A percentile compares a stretch with the other conserved stretches of the same genome.
phyloP scores from a whole-genome alignment of 2,888 invertebrate genomes.

The Polietes domitor region DNA sequence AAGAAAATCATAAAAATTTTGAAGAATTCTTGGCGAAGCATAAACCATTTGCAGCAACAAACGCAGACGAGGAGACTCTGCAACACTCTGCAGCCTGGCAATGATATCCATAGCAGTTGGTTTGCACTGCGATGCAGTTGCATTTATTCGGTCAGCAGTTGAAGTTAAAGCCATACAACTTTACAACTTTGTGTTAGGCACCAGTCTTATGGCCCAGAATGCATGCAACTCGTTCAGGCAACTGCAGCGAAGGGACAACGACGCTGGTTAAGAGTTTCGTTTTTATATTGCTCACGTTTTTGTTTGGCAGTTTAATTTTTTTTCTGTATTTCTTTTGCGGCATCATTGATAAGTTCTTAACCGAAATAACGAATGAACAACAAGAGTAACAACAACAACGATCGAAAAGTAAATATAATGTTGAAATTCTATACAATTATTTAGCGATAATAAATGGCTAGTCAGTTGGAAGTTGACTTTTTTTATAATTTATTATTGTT shows the following conservation, averaged over 20 bases:
- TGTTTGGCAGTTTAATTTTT: constrained; percentile 45
- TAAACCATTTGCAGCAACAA: background rate
- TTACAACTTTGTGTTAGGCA: background rate
- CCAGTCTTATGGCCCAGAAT: background rate
- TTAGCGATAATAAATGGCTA: constrained; percentile 62
- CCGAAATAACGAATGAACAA: no score
- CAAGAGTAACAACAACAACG: background rate
- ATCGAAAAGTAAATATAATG: constrained; percentile 28
- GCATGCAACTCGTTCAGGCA: background rate
- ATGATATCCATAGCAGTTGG: background rate
- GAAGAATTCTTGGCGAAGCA: background rate
- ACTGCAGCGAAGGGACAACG: background rate
- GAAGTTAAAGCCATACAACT: background rate
- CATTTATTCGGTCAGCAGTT: background rate
- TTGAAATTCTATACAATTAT: constrained; percentile 57
- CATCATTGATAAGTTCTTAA: constrained; percentile 40
- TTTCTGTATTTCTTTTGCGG: constrained; percentile 35
- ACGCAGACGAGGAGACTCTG: background rate
- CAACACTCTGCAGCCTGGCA: background rate
- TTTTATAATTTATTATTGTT: constrained; percentile 61
- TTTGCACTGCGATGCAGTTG: background rate
- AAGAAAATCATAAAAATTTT: background rate
- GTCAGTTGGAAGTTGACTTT: constrained; percentile 29
- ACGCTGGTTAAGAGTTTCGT: constrained; percentile 18
- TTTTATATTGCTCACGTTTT: constrained; percentile 56